Evolutionary conservation across 2,888 invertebrate species (phyloP).

Genomic region (Chelonus formosanus): DNA sequence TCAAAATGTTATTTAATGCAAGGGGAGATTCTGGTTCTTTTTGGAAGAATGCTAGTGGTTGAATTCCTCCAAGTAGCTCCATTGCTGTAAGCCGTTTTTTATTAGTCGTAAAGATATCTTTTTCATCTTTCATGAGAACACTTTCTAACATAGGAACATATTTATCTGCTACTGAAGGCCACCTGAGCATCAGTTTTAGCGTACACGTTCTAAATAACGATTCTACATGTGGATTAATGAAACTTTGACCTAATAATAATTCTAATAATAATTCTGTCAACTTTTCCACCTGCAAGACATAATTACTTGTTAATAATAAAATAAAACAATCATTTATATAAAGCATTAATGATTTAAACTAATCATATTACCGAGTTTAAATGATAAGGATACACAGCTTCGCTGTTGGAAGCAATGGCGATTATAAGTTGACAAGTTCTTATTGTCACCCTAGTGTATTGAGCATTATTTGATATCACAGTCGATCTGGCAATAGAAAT

Average conservation of each 20-base stretch:
- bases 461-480: slow-evolving; percentile 62
- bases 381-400: slow-evolving; percentile 60
- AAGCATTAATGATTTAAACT: no score
- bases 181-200: slow-evolving; percentile 61
- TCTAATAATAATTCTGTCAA: slow-evolving; percentile 59
- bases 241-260: slow-evolving; percentile 58
- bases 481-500: slow-evolving; percentile 61
- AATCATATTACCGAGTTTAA: slow-evolving; percentile 55
- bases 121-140: slow-evolving; percentile 53
- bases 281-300: slow-evolving; percentile 56
- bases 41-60: slow-evolving; percentile 57
- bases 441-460: slow-evolving; percentile 60
- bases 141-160: slow-evolving; percentile 57
- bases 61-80: slow-evolving; percentile 58
- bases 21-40: slow-evolving; percentile 48
- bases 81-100: slow-evolving; percentile 56
- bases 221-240: slow-evolving; percentile 60
- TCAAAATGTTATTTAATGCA: slow-evolving; percentile 53
- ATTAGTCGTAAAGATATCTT: slow-evolving; percentile 46
- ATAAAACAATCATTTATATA: background rate
- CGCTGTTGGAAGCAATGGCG: slow-evolving; percentile 60
- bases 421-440: slow-evolving; percentile 62
- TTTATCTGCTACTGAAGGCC: slow-evolving; percentile 62
- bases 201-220: slow-evolving; percentile 59
- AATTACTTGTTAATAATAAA: slow-evolving; percentile 18